These are phyloP conservation scores for Pinna nobilis DNA, from an alignment of 1,140 invertebrate genomes.

Conservation along the genomic window DNA sequence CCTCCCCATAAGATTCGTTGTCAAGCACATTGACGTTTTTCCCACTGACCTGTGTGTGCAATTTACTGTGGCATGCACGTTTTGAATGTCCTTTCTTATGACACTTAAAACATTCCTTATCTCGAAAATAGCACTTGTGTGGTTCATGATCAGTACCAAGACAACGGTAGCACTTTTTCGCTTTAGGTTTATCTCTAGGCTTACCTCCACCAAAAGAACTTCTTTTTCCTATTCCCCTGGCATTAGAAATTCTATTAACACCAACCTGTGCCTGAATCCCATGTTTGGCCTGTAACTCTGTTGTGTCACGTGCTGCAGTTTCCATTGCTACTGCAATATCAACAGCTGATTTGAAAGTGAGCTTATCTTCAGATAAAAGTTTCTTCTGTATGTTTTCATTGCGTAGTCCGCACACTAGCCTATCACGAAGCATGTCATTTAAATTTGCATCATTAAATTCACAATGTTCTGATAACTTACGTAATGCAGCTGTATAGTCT, in stretches of 20 bases:
- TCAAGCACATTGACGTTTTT: background rate
- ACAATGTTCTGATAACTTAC: slow-evolving; percentile 42
- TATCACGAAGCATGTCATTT: slow-evolving; percentile 23
- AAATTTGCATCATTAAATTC: slow-evolving; percentile 28
- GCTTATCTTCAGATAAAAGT: slow-evolving; percentile 9
- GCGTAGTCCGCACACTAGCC: slow-evolving; percentile 33
- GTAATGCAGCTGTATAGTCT: slow-evolving; percentile 37
- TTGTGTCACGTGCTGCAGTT: slow-evolving; percentile 32
- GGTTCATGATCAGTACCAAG: slow-evolving; percentile 12
- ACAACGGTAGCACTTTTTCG: slow-evolving; percentile 5
- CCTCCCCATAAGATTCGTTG: background rate
- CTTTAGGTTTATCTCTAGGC: too few relatives aligned
- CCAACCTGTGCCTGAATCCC: background rate
- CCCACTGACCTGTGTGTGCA: background rate
- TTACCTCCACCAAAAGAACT: background rate
- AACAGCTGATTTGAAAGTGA: slow-evolving; percentile 25
- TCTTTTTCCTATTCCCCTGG: background rate
- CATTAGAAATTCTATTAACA: background rate
- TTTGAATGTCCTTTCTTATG: slow-evolving; percentile 13
- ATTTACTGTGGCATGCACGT: background rate
- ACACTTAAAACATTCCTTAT: slow-evolving; percentile 11
- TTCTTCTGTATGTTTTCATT: slow-evolving; percentile 34
- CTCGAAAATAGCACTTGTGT: slow-evolving; percentile 3
- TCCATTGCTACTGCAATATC: slow-evolving; percentile 43
- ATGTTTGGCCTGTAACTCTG: slow-evolving; percentile 22